Evolutionary conservation across 2,113 vertebrate species (phyloP).

Genomic region (Dromaius novaehollandiae): DNA sequence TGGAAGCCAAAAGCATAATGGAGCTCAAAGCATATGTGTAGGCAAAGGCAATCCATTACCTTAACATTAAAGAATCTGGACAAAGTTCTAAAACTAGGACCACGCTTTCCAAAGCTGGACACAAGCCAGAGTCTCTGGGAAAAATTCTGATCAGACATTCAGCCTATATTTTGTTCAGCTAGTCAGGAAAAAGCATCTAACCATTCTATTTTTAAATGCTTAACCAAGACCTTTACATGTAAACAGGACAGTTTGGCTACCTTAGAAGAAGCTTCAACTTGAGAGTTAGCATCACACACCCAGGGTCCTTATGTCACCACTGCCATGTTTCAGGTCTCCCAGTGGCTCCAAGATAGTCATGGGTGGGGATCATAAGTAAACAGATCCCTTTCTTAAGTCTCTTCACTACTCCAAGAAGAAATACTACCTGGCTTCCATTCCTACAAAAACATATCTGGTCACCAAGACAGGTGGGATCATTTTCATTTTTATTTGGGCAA

Average conservation of each 20-base stretch:
- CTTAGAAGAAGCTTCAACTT: neutral
- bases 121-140: neutral
- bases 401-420: neutral
- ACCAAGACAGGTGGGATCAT: neutral
- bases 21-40: neutral
- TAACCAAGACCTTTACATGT: neutral
- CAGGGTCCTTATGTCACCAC: neutral
- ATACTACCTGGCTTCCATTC: neutral
- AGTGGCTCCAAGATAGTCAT: neutral
- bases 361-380: neutral
- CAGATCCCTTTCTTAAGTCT: neutral
- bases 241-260: accelerated
- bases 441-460: neutral
- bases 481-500: neutral
- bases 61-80: neutral
- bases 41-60: neutral
- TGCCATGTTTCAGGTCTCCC: neutral
- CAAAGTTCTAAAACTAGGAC: neutral
- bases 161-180: neutral
- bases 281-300: neutral
- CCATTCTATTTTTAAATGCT: neutral
- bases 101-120: neutral
- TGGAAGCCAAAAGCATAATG: neutral
- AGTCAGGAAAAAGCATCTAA: neutral
- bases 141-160: neutral